phyloP scores from a whole-genome alignment of 1,140 invertebrate species.

The Ips nitidus region DNA sequence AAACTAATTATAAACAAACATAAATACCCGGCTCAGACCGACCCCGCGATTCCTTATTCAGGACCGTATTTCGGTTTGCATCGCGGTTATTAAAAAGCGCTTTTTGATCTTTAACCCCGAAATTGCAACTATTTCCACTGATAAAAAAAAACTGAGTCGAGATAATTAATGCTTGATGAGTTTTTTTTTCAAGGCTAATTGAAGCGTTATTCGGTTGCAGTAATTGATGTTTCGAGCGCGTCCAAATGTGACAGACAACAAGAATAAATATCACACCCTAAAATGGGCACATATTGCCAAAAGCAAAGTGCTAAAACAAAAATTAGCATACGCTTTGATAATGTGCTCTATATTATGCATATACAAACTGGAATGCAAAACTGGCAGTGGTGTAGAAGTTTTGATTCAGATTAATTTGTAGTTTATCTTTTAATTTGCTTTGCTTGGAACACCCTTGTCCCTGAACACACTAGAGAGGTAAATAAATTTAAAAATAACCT shows the following conservation, averaged over 20 bases:
- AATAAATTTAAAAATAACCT: not conserved
- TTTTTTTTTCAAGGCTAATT: not conserved
- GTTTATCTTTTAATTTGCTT: no score
- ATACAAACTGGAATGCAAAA: no score
- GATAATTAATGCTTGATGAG: not conserved
- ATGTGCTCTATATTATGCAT: not conserved
- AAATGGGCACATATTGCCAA: not conserved
- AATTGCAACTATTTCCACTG: not conserved
- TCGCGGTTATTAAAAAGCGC: not conserved
- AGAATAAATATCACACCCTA: no score
- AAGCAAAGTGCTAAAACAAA: conserved; percentile 6
- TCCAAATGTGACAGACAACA: no score
- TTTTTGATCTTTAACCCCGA: not conserved
- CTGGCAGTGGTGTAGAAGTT: no score
- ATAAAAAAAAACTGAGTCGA: not conserved
- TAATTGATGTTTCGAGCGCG: no score
- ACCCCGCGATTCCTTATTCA: not conserved
- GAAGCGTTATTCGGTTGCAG: not conserved
- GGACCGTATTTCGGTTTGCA: not conserved
- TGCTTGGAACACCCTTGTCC: no score
- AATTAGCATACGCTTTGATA: conserved; percentile 16
- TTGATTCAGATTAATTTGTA: no score
- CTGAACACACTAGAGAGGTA: not conserved
- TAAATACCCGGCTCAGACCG: conserved; percentile 12
- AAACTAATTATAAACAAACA: conserved; percentile 39